Conservation (phyloP, 2,888 invertebrate genomes). For the Thymelicus sylvestris region DNA sequence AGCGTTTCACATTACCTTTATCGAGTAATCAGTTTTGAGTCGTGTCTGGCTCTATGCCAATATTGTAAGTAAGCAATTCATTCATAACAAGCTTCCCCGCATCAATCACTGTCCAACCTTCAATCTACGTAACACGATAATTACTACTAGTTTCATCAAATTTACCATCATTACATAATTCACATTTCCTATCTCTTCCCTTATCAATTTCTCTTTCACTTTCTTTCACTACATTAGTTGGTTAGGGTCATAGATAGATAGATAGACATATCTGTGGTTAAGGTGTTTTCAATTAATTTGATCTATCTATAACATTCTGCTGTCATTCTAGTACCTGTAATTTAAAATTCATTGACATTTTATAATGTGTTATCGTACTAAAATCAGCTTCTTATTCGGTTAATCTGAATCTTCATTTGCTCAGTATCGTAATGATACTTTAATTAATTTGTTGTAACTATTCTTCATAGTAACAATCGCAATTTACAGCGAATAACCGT, state of each 20-base stretch:
- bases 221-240: neutral
- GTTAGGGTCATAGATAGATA: neutral
- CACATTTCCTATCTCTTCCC: constrained; percentile 3
- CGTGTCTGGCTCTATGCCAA: constrained; percentile 54
- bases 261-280: neutral
- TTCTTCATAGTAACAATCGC: neutral
- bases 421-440: neutral
- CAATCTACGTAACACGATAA: constrained; percentile 43
- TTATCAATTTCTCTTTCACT: neutral
- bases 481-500: constrained; percentile 20
- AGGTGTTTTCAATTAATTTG: no score
- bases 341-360: no score
- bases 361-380: no score
- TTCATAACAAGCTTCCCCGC: constrained; percentile 51
- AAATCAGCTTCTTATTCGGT: no score
- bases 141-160: constrained; percentile 40
- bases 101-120: constrained; percentile 61
- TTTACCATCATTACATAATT: constrained; percentile 14
- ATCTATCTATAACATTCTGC: no score
- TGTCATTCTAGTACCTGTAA: no score
- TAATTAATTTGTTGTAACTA: neutral
- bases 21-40: constrained; percentile 20
- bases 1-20: constrained; percentile 36
- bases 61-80: constrained; percentile 46
- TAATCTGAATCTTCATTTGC: no score